These are phyloP conservation scores for Clarias batrachus DNA, from an alignment of 2,113 vertebrate genomes.

Conservation along the genomic window DNA sequence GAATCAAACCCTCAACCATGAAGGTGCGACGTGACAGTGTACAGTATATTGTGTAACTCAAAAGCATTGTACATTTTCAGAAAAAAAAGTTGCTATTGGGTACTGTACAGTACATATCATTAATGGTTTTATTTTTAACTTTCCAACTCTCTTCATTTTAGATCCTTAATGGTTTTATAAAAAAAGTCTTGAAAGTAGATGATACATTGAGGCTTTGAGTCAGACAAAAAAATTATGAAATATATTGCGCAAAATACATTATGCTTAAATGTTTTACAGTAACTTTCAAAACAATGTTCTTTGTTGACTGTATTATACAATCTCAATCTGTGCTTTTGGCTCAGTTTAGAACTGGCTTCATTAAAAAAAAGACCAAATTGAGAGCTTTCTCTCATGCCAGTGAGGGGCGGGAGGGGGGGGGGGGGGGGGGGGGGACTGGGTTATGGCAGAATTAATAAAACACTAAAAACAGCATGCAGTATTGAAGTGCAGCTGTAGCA, in stretches of 20 bases:
- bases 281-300: slow-evolving; percentile 4
- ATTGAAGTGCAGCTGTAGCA: slow-evolving; percentile 54
- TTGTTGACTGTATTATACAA: slow-evolving; percentile 27
- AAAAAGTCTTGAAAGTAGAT: no score
- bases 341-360: slow-evolving; percentile 47
- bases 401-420: neutral
- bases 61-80: neutral
- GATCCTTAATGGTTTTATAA: neutral
- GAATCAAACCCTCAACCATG: no score
- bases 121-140: neutral
- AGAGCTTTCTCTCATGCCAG: slow-evolving; percentile 41
- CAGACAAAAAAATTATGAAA: no score
- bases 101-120: neutral
- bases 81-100: neutral
- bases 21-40: no score
- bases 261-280: slow-evolving; percentile 2
- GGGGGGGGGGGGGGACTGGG: neutral
- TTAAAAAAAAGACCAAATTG: slow-evolving; percentile 41
- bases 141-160: neutral
- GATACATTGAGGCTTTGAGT: no score
- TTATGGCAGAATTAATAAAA: slow-evolving; percentile 53
- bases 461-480: slow-evolving; percentile 45
- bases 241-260: neutral
- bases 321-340: slow-evolving; percentile 9
- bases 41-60: neutral